phyloP scores from a whole-genome alignment of 2,888 invertebrate genomes.

The Altica lythri region DNA sequence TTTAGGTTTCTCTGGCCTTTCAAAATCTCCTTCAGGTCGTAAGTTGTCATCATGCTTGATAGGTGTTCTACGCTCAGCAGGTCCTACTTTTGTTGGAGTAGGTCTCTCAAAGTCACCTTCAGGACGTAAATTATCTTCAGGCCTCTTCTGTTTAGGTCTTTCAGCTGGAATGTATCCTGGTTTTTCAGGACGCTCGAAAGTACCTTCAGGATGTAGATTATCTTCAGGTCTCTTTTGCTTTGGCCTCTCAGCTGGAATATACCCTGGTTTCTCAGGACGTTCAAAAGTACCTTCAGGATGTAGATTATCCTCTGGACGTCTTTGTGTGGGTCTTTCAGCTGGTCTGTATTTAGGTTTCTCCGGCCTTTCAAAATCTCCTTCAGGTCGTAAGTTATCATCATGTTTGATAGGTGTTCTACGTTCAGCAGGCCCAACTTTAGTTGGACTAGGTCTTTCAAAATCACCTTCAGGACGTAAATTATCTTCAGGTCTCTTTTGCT shows the following conservation, averaged over 20 bases:
- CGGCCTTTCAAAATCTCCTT: constrained; percentile 62
- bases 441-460: constrained; percentile 55
- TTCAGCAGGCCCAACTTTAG: constrained; percentile 46
- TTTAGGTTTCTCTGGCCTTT: constrained; percentile 55
- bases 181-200: constrained; percentile 59
- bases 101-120: constrained; percentile 58
- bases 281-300: constrained; percentile 61
- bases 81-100: constrained; percentile 43
- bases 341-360: constrained; percentile 53
- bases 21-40: constrained; percentile 61
- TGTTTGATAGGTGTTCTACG: constrained; percentile 54
- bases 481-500: constrained; percentile 51
- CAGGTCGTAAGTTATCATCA: constrained; percentile 54
- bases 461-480: constrained; percentile 58
- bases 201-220: constrained; percentile 61
- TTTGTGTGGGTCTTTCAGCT: constrained; percentile 54
- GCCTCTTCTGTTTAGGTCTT: constrained; percentile 56
- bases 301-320: constrained; percentile 59
- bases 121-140: constrained; percentile 60
- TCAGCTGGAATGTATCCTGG: constrained; percentile 55
- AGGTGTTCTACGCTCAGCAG: constrained; percentile 52
- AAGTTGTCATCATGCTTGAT: constrained; percentile 55
- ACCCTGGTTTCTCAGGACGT: constrained; percentile 52
- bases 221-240: constrained; percentile 56
- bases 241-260: constrained; percentile 57